Conservation (phyloP, 1,140 invertebrate genomes). For the Hyles vespertilio region DNA sequence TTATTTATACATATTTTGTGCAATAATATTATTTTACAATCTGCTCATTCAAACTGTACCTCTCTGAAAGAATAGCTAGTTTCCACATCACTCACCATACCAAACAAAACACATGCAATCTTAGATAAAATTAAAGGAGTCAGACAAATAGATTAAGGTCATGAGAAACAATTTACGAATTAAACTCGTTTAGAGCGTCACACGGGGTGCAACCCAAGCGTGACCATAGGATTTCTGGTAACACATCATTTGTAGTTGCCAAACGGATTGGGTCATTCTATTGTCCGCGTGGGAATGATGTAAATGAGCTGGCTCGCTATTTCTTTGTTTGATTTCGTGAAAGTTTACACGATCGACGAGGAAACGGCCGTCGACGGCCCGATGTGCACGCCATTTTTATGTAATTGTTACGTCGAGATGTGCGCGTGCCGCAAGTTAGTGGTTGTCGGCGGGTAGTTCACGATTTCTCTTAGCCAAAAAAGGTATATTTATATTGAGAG, state of each 20-base stretch:
- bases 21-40: too few species aligned
- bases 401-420: conserved; percentile 69
- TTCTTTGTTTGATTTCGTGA: conserved; percentile 76
- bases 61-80: too few species aligned
- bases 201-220: conserved; percentile 21
- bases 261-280: conserved; percentile 69
- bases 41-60: too few species aligned
- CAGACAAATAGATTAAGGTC: too few species aligned
- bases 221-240: conserved; percentile 64
- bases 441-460: conserved; percentile 13
- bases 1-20: too few species aligned
- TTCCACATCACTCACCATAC: too few species aligned
- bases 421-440: conserved; percentile 30
- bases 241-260: conserved; percentile 62
- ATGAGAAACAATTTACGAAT: background rate
- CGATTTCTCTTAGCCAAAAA: too few species aligned
- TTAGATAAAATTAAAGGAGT: too few species aligned
- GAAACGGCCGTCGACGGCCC: conserved; percentile 60
- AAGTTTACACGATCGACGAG: conserved; percentile 73
- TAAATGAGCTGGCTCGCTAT: conserved; percentile 71
- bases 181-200: background rate
- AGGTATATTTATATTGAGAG: too few species aligned
- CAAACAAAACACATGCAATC: too few species aligned
- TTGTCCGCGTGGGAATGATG: conserved; percentile 73
- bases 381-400: conserved; percentile 73